These are phyloP conservation scores for Anableps anableps DNA, from an alignment of 2,797 vertebrate genomes.

Conservation along the genomic window DNA sequence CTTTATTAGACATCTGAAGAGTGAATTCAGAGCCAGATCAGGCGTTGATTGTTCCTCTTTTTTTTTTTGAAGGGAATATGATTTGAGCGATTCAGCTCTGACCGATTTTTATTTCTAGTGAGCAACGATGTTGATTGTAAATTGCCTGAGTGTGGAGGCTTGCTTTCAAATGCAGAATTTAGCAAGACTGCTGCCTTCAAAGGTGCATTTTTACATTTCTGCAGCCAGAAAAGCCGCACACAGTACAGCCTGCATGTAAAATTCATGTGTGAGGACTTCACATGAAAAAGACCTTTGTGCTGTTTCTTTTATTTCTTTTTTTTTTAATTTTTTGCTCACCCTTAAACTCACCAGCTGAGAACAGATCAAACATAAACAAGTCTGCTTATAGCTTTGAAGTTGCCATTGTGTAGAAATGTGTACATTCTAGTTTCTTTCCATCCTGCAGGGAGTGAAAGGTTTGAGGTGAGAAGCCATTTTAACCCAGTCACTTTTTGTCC, in stretches of 20 bases:
- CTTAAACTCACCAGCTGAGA: slow-evolving; percentile 25
- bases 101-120: slow-evolving; percentile 47
- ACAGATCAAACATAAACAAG: slow-evolving; percentile 7
- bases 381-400: slow-evolving; percentile 51
- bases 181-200: slow-evolving; percentile 23
- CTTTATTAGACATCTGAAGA: slow-evolving; percentile 12
- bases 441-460: slow-evolving; percentile 71
- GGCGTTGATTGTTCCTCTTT: slow-evolving; percentile 2
- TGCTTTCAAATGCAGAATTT: slow-evolving; percentile 40
- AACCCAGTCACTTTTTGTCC: slow-evolving; percentile 65
- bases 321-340: slow-evolving; percentile 45
- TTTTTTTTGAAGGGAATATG: slow-evolving; percentile 20
- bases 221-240: slow-evolving; percentile 4
- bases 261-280: slow-evolving; percentile 8
- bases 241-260: slow-evolving; percentile 22
- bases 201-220: slow-evolving; percentile 42
- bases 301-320: slow-evolving; percentile 25
- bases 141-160: slow-evolving; percentile 55
- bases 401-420: slow-evolving; percentile 58
- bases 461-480: slow-evolving; percentile 77
- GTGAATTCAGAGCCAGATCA: slow-evolving; percentile 20
- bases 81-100: slow-evolving; percentile 39
- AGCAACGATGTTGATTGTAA: slow-evolving; percentile 55
- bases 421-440: slow-evolving; percentile 75
- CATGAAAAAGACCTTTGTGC: slow-evolving; percentile 39